phyloP scores from a whole-genome alignment of 1,140 invertebrate genomes.

The Thalassaphorura encarpata region DNA sequence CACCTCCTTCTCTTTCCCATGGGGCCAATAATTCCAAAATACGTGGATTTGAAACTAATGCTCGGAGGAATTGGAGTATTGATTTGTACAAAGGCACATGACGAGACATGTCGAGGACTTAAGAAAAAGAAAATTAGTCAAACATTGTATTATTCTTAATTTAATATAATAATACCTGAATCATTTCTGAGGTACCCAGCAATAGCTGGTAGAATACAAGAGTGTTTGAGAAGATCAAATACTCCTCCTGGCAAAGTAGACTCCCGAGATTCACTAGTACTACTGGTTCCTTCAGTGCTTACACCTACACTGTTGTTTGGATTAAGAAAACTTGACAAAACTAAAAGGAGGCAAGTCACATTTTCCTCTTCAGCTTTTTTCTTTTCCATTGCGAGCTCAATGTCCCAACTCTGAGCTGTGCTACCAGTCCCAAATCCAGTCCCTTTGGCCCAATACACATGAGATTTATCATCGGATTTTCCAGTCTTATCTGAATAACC shows the following conservation, averaged over 20 bases:
- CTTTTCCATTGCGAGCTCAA: constrained; percentile 78
- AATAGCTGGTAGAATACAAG: constrained; percentile 74
- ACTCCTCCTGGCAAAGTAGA: constrained; percentile 52
- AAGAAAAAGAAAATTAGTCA: constrained; percentile 19
- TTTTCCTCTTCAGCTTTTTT: constrained; percentile 87
- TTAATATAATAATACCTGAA: too few relatives aligned
- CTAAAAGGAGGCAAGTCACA: constrained; percentile 69
- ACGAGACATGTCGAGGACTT: constrained; percentile 83
- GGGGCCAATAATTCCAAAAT: constrained; percentile 58
- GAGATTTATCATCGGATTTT: constrained; percentile 58
- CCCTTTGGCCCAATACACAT: constrained; percentile 87
- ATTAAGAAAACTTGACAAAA: constrained; percentile 77
- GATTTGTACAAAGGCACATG: constrained; percentile 85
- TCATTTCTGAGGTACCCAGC: constrained; percentile 88
- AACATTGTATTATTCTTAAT: too few relatives aligned
- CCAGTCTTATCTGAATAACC: constrained; percentile 31
- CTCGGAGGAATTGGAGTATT: constrained; percentile 66
- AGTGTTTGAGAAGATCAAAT: constrained; percentile 61
- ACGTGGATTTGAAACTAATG: constrained; percentile 58
- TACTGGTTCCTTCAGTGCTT: constrained; percentile 15
- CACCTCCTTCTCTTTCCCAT: constrained; percentile 35
- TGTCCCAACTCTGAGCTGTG: constrained; percentile 90
- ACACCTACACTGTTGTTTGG: constrained; percentile 45
- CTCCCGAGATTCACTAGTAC: constrained; percentile 23
- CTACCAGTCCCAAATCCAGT: constrained; percentile 93